Percentiles rank a stretch among this genome's conserved stretches.
phyloP scores from a whole-genome alignment of 2,113 vertebrate genomes.

The Gymnobelideus leadbeateri region DNA sequence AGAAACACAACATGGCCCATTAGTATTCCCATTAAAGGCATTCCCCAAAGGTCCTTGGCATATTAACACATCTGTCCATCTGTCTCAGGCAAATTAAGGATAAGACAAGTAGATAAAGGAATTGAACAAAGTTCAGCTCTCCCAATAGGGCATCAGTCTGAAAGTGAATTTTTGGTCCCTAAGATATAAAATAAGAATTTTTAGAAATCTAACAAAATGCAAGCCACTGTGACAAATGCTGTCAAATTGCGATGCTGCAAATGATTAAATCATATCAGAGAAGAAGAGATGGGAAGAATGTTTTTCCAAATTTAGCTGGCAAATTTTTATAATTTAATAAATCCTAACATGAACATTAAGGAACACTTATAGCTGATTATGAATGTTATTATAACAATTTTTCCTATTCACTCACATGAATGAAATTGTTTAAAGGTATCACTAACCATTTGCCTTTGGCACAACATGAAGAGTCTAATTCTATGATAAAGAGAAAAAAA shows the following conservation, averaged over 20 bases:
- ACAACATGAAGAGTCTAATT: slow-evolving; percentile 28
- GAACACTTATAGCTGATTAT: neutral
- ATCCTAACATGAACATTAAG: neutral
- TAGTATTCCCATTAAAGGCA: neutral
- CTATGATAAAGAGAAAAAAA: slow-evolving; percentile 1
- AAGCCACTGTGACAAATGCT: neutral
- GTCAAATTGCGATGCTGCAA: neutral
- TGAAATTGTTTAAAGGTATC: neutral
- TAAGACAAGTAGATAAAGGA: slow-evolving; percentile 5
- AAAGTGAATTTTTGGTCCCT: neutral
- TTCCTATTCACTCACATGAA: neutral
- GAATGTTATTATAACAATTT: neutral
- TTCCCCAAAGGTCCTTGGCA: neutral
- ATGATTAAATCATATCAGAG: neutral
- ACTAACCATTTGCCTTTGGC: slow-evolving; percentile 17
- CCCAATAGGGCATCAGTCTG: neutral
- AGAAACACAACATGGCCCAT: neutral
- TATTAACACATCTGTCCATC: slow-evolving; percentile 3
- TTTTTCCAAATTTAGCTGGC: neutral
- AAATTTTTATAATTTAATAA: neutral
- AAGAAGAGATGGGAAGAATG: neutral
- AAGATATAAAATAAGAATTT: neutral
- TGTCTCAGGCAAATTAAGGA: slow-evolving; percentile 4
- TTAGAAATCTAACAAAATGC: neutral
- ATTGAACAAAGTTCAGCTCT: neutral